Conservation (phyloP, 2,797 vertebrate species). For the Enteromius treurensis region DNA sequence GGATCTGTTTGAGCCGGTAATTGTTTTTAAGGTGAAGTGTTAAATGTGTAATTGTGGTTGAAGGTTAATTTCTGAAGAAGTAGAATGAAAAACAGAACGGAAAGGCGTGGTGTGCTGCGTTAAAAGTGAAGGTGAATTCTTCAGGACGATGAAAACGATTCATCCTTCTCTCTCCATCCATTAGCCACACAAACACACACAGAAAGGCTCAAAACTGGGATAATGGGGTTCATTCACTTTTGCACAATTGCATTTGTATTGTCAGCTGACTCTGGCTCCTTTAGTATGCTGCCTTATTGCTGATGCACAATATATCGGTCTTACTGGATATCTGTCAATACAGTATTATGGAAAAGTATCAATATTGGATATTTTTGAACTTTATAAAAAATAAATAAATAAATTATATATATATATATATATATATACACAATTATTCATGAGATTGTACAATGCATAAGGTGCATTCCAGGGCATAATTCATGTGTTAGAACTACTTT, state of each 20-base stretch:
- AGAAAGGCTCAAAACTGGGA: neutral
- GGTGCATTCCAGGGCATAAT: neutral
- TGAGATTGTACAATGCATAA: neutral
- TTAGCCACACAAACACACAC: conserved; percentile 4
- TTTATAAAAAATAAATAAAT: too few relatives aligned
- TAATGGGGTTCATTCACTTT: neutral
- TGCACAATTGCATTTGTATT: neutral
- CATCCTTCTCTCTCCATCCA: neutral
- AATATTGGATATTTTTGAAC: neutral
- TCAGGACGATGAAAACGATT: conserved; percentile 1
- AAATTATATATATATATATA: too few relatives aligned
- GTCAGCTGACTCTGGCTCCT: neutral
- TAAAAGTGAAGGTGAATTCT: conserved; percentile 30
- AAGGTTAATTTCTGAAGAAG: conserved; percentile 60
- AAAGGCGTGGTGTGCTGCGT: conserved; percentile 19
- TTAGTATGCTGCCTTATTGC: conserved; percentile 15
- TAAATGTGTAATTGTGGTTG: conserved; percentile 70
- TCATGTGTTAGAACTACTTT: too few relatives aligned
- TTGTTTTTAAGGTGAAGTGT: conserved; percentile 71
- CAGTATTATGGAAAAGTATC: neutral
- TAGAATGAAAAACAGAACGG: conserved; percentile 53
- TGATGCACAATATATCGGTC: neutral
- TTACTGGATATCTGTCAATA: neutral
- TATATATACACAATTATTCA: neutral
- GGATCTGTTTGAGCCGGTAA: conserved; percentile 74